Conservation (phyloP, 2,113 vertebrate species). For the Microcebus tavaratra region DNA sequence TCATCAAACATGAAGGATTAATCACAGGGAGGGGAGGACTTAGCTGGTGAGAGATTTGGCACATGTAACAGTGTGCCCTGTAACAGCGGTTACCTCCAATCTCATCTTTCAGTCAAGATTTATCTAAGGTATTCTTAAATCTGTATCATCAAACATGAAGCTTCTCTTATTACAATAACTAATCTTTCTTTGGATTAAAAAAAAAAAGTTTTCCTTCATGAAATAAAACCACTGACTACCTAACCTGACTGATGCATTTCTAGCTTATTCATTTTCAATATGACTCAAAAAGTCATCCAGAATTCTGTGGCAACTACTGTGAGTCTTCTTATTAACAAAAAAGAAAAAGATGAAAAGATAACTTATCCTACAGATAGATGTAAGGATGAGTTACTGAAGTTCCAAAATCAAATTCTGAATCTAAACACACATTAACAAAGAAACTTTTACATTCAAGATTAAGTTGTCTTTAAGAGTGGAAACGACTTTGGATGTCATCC, state of each 20-base stretch:
- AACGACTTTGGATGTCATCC: conserved; percentile 56
- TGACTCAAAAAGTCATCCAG: conserved; percentile 30
- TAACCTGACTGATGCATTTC: conserved; percentile 35
- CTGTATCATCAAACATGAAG: conserved; percentile 12
- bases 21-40: too few relatives aligned
- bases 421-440: conserved; percentile 26
- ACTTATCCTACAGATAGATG: conserved; percentile 14
- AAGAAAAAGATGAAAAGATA: not conserved
- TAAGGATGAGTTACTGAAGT: conserved; percentile 36
- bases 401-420: conserved; percentile 56
- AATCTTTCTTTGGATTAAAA: conserved; percentile 23
- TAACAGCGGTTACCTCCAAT: too few relatives aligned
- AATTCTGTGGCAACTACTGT: conserved; percentile 18
- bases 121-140: conserved; percentile 3
- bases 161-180: not conserved
- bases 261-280: conserved; percentile 50
- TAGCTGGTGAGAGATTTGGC: too few relatives aligned
- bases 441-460: conserved; percentile 55
- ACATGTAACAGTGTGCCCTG: too few relatives aligned
- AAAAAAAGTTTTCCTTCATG: conserved; percentile 8
- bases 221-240: conserved; percentile 32
- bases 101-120: too few relatives aligned
- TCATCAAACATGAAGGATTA: too few relatives aligned
- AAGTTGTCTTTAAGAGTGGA: conserved; percentile 58
- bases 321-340: conserved; percentile 48